Evolutionary conservation across 1,140 invertebrate species (phyloP), one percentile per base, ranked within the genome.

Genomic region (Bombus difficillimus): DNA sequence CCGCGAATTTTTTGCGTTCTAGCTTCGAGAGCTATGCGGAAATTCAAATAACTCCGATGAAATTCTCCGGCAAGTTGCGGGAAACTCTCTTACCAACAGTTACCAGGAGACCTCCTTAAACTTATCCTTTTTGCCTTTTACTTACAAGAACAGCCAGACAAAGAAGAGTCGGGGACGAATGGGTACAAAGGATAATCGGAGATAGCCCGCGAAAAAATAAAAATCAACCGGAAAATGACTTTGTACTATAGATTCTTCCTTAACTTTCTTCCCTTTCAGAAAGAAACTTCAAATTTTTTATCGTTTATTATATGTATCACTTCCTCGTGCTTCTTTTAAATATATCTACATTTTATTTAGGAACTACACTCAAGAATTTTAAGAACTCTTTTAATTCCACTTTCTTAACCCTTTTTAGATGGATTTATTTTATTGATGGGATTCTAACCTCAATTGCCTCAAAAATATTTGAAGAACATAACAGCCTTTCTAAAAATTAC

Each of bases 141-240:
- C 22, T 75, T 69, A 47, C 59, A 53, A 66, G 88, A 79, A 34
- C 77, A 79, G 59, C 83, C 80, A 74, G 78, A 82, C 81, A 82
- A 73, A 74, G 53, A 86, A 75, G 78, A 79, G 71, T 78, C 85
- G 53, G 32, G 57, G 83, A 88, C 74, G 80, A 84, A 88, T 80
- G 64, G 78, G 39, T 80, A 86, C 68, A 32, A 76, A 86, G 83
- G 86, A 89, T 90, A 91, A 91, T 90, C 89, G 81, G 80, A 81
- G 83, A 91, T 73, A 83, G 79, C 79, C 73, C 62, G 81, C 34
- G 43, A 62, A 81, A 43, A 75, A 90, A 90, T 86, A 89, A 83
- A 90, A 90, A 88, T 88, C 86, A 84, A 84, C 86, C 68, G 77
- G 76, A 39, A 37, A 39, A 34, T n/a, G 12, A 59, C 74, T 76